These are phyloP conservation scores for Dinothrombium tinctorium DNA, from an alignment of 1,140 invertebrate species.

Conservation along the genomic window DNA sequence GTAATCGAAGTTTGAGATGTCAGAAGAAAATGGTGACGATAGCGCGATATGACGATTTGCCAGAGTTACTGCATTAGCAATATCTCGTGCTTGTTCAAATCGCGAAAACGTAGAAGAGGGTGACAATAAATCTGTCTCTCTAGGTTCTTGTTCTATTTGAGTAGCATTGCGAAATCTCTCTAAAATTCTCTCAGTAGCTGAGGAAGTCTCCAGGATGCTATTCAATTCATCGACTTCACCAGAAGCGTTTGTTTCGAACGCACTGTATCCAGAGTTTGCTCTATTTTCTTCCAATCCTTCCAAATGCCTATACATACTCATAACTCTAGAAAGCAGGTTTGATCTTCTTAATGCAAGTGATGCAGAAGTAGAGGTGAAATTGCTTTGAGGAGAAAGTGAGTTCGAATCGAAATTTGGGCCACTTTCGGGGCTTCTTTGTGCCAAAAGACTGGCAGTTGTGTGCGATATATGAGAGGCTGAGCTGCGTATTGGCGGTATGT, in stretches of 20 bases:
- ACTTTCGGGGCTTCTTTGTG: background rate
- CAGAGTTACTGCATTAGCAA: background rate
- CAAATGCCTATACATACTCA: constrained; percentile 7
- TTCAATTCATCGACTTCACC: background rate
- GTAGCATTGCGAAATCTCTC: background rate
- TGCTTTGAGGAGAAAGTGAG: background rate
- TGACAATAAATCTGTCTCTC: too few species aligned
- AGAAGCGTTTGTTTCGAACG: background rate
- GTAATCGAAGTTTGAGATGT: background rate
- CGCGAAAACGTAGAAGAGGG: too few species aligned
- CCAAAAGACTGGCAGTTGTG: background rate
- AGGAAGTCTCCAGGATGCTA: background rate
- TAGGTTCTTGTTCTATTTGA: too few species aligned
- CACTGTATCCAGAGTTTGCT: background rate
- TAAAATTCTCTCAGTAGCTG: background rate
- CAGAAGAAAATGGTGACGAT: background rate
- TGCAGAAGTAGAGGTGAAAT: background rate
- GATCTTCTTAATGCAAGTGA: background rate
- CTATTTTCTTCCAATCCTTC: constrained; percentile 7
- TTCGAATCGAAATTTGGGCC: background rate
- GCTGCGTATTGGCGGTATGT: constrained; percentile 20
- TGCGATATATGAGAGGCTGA: background rate
- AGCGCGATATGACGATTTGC: background rate
- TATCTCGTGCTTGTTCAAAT: too few species aligned
- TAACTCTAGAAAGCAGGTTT: constrained; percentile 3